A percentile compares a stretch with the other conserved stretches of the same genome.
phyloP scores from a whole-genome alignment of 2,113 vertebrate species.

The Illadopsis cleaveri region DNA sequence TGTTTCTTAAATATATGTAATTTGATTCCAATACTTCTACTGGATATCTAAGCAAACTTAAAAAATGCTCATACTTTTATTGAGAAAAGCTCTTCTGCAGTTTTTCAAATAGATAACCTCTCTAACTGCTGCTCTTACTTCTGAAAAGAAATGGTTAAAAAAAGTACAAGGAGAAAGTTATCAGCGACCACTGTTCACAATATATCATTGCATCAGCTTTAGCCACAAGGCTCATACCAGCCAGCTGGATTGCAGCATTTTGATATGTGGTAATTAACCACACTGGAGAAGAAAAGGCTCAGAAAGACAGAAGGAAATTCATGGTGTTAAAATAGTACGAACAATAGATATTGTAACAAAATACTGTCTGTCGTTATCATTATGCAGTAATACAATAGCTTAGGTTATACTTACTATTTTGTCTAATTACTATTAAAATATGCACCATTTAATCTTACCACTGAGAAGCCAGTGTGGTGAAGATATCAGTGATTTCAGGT shows the following conservation, averaged over 20 bases:
- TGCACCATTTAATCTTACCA: conserved; percentile 77
- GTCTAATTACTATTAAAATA: neutral
- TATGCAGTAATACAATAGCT: neutral
- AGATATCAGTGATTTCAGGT: conserved; percentile 81
- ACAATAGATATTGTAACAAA: neutral
- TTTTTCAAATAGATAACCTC: neutral
- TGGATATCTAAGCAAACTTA: neutral
- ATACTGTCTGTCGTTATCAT: neutral
- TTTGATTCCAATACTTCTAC: neutral
- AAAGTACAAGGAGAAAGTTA: neutral
- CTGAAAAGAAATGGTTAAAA: neutral
- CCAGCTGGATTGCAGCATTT: neutral
- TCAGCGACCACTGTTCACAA: neutral
- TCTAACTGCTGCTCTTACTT: neutral
- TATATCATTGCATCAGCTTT: neutral
- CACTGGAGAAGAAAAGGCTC: neutral
- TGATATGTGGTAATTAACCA: neutral
- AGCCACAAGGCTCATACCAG: neutral
- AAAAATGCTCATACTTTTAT: neutral
- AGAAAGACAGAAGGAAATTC: neutral
- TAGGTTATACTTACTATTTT: neutral
- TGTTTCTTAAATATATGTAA: neutral
- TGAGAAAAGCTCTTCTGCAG: neutral
- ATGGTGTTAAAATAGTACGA: neutral
- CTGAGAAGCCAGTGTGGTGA: conserved; percentile 85